Evolutionary conservation across 2,888 invertebrate species (phyloP).

Genomic region (Mesochorus sp.): DNA sequence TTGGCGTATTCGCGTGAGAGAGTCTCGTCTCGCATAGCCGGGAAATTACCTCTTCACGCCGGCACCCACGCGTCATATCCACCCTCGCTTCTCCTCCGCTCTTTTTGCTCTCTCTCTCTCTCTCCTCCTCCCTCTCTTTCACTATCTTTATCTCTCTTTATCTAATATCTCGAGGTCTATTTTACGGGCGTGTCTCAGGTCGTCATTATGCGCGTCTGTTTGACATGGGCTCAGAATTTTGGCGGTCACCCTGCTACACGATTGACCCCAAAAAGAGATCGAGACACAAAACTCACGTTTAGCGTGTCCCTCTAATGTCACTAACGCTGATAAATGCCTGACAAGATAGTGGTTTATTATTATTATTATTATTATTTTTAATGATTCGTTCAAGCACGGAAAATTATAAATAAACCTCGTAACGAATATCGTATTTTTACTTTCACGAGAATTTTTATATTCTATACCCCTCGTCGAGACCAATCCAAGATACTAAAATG

Average conservation of each 20-base stretch:
- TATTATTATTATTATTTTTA: no score
- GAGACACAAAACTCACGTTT: background rate
- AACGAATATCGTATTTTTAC: no score
- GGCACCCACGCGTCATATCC: conserved; percentile 24
- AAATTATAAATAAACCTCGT: no score
- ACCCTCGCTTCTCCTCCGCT: conserved; percentile 4
- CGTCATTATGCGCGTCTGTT: background rate
- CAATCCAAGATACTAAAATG: no score
- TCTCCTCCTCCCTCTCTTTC: background rate
- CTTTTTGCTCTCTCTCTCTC: background rate
- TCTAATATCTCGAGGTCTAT: conserved; percentile 7
- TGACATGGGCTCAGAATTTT: conserved; percentile 4
- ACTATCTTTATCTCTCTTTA: background rate
- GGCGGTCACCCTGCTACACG: conserved; percentile 16
- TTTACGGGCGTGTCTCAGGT: background rate
- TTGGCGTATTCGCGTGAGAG: conserved; percentile 29
- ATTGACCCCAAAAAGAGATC: conserved; percentile 21
- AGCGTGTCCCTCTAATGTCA: background rate
- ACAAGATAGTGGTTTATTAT: no score
- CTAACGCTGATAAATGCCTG: background rate
- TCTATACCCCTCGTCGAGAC: no score
- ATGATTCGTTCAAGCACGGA: no score
- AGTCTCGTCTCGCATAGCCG: conserved; percentile 30
- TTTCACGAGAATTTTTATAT: no score
- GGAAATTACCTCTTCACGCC: conserved; percentile 39